A percentile compares a stretch with the other conserved stretches of the same genome.
These are phyloP conservation scores for Herminia tarsipennalis DNA, from an alignment of 2,888 invertebrate genomes.

Conservation along the genomic window DNA sequence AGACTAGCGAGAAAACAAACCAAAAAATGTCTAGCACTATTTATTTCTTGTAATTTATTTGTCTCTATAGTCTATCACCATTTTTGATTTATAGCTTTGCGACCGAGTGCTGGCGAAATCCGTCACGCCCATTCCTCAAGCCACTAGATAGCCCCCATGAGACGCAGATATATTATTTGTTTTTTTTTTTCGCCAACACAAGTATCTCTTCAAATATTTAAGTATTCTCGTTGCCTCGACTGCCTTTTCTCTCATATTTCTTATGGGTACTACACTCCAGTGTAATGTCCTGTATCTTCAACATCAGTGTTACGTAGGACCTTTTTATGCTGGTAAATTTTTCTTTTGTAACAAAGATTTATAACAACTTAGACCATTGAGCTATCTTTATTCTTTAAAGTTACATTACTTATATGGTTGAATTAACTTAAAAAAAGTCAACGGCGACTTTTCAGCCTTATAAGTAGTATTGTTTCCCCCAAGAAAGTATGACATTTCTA, in stretches of 20 bases:
- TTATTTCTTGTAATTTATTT: conserved; percentile 15
- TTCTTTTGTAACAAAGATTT: no score
- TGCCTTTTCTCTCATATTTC: conserved; percentile 21
- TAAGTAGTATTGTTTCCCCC: no score
- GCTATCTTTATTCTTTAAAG: no score
- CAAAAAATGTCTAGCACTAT: conserved; percentile 19
- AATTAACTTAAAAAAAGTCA: no score
- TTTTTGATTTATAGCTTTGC: conserved; percentile 30
- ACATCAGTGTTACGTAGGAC: neutral
- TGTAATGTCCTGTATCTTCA: conserved; percentile 7
- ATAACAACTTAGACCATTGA: no score
- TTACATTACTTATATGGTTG: no score
- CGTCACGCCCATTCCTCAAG: conserved; percentile 33
- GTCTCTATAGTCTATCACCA: conserved; percentile 23
- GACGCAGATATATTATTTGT: conserved; percentile 33
- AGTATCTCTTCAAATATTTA: conserved; percentile 34
- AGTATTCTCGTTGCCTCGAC: conserved; percentile 18
- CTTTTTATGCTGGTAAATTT: no score
- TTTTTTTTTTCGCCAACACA: conserved; percentile 36
- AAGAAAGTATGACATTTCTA: no score
- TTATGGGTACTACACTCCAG: conserved; percentile 13
- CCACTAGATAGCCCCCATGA: conserved; percentile 24
- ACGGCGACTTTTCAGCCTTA: no score
- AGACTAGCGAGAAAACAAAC: conserved; percentile 5
- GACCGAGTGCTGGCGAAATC: conserved; percentile 11